Base-by-base conservation (phyloP, 23 tunicate genomes). In the Phallusia fumigata region DNA sequence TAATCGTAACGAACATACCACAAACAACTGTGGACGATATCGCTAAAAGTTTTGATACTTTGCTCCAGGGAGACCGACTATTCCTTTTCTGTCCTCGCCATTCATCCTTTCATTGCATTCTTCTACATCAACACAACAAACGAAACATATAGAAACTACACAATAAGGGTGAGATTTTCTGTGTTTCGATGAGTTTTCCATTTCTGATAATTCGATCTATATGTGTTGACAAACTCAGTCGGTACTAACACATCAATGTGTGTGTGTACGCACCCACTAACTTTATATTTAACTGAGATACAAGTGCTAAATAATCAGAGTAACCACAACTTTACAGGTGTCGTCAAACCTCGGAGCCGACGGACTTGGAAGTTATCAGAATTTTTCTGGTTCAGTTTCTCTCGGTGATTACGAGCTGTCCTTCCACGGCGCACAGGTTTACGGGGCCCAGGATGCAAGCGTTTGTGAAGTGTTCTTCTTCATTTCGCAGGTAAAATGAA, bases 111-210 rank as follows among this genome's bases (percentile, higher is more conserved):
- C 69, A 58, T 24, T 24, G 69, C 69, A 24, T 58, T 58, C 28
- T 58, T 58, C 69, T 58, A 58, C 69, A 58, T 58, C 69, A 58
- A 58, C 69, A 21, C 69, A 58, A 58, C 69, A 11, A 13, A 13
- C 69, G 69, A 22, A 21, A 24, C 16, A 58, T 1, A 24, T 58
- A 24, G 28, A 22, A 58, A 24, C 28, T 58, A 58, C 69, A 21
- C 69, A 3, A 8, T 58, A 21, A 2, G 13, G 69, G 69, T 58
- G 28, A 5, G 13, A n/a, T n/a, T n/a, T n/a, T n/a, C n/a, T n/a
- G n/a, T n/a, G n/a, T n/a, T n/a, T n/a, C n/a, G n/a, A n/a, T n/a
- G n/a, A n/a, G n/a, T n/a, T n/a, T n/a, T n/a, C n/a, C n/a, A n/a
- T n/a, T n/a, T n/a, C n/a, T n/a, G n/a, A n/a, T n/a, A n/a, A n/a